A percentile compares a stretch with the other conserved stretches of the same genome.
These are phyloP conservation scores for Mobula birostris DNA, from an alignment of 2,113 vertebrate genomes.

Conservation along the genomic window DNA sequence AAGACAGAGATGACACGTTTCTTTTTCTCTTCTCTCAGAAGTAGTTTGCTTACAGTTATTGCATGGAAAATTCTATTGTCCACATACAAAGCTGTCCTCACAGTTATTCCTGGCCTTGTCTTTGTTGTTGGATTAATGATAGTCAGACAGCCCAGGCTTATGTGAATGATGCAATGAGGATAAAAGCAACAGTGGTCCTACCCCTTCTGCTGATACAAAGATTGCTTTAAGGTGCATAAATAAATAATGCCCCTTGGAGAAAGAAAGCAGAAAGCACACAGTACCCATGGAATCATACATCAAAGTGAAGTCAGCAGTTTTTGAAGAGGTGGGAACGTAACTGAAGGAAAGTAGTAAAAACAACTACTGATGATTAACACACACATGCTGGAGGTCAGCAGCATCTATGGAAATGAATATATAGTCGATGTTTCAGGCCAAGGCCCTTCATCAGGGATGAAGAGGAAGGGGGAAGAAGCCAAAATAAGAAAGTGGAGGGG, in stretches of 20 bases:
- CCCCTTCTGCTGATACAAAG: too few species aligned
- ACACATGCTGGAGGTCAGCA: too few species aligned
- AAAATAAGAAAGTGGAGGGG: too few species aligned
- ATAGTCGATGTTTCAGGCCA: too few species aligned
- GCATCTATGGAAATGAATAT: too few species aligned
- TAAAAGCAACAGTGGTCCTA: neutral
- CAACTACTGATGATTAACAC: neutral
- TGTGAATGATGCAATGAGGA: neutral
- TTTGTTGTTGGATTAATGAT: neutral
- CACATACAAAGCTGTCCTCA: neutral
- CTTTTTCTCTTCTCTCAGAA: too few species aligned
- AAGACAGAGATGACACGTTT: too few species aligned
- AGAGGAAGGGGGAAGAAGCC: too few species aligned
- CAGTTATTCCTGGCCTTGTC: neutral
- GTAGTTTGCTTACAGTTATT: neutral
- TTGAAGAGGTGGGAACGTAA: neutral
- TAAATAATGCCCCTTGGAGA: neutral
- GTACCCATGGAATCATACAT: neutral
- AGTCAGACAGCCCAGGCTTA: neutral
- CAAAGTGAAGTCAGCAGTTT: neutral
- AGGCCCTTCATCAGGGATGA: too few species aligned
- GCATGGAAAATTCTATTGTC: neutral
- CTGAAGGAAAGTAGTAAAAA: neutral
- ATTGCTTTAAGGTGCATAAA: neutral
- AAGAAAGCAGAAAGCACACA: neutral